Evolutionary conservation across 2,888 invertebrate genomes (phyloP).

Genomic region (Harpalus rufipes): DNA sequence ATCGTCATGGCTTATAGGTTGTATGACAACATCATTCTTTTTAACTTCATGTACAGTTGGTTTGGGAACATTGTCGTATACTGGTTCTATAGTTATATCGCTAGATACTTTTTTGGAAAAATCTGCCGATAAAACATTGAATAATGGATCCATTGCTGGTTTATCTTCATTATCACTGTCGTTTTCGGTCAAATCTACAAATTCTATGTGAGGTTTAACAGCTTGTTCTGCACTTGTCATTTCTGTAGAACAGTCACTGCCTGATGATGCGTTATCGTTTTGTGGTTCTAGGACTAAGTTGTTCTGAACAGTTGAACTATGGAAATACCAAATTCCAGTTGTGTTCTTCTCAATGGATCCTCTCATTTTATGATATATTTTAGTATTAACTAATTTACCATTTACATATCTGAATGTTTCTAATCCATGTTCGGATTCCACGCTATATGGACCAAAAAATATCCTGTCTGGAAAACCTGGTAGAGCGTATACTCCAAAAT

Average conservation of each 20-base stretch:
- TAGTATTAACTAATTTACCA: slow-evolving; percentile 72
- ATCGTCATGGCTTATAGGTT: slow-evolving; percentile 19
- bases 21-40: slow-evolving; percentile 45
- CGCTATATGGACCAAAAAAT: slow-evolving; percentile 76
- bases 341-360: slow-evolving; percentile 69
- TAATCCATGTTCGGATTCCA: slow-evolving; percentile 72
- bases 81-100: slow-evolving; percentile 63
- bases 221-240: slow-evolving; percentile 60
- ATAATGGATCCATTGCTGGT: slow-evolving; percentile 53
- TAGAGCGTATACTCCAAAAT: slow-evolving; percentile 75
- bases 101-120: slow-evolving; percentile 56
- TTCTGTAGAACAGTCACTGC: slow-evolving; percentile 38
- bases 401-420: slow-evolving; percentile 74
- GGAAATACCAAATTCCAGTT: slow-evolving; percentile 69
- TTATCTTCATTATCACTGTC: slow-evolving; percentile 68
- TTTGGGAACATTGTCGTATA: slow-evolving; percentile 6
- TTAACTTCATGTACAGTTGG: neutral
- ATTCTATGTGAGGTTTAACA: slow-evolving; percentile 62
- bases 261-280: slow-evolving; percentile 24
- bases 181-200: slow-evolving; percentile 69
- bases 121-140: slow-evolving; percentile 62
- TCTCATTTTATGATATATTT: slow-evolving; percentile 72
- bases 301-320: slow-evolving; percentile 54
- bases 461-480: slow-evolving; percentile 72
- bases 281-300: slow-evolving; percentile 53